Evolutionary conservation across 2,888 invertebrate species (phyloP).

Genomic region (Silvanus unidentatus): DNA sequence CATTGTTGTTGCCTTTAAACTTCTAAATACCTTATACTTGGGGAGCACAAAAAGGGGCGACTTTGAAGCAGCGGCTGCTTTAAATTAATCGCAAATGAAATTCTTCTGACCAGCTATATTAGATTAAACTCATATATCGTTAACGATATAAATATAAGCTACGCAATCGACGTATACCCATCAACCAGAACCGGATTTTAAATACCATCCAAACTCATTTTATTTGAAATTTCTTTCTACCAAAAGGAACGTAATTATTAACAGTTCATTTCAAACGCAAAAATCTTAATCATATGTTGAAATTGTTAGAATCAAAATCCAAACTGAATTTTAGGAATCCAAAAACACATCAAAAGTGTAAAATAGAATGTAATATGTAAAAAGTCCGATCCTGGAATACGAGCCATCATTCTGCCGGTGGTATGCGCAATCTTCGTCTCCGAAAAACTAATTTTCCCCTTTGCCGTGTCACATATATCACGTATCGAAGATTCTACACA

Average conservation of each 20-base stretch:
- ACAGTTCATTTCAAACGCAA: too few relatives aligned
- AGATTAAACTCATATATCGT: slow-evolving; percentile 30
- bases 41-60: slow-evolving; percentile 17
- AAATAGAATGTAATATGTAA: too few relatives aligned
- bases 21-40: slow-evolving; percentile 32
- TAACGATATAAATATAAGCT: slow-evolving; percentile 35
- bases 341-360: too few relatives aligned
- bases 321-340: too few relatives aligned
- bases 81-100: slow-evolving; percentile 44
- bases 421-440: slow-evolving; percentile 3
- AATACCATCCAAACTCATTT: too few relatives aligned
- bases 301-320: too few relatives aligned
- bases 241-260: too few relatives aligned
- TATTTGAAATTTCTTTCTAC: too few relatives aligned
- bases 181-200: slow-evolving; percentile 15
- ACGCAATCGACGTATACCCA: too few relatives aligned
- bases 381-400: too few relatives aligned
- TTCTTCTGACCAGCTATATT: slow-evolving; percentile 35
- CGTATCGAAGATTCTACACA: slow-evolving; percentile 36
- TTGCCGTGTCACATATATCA: slow-evolving; percentile 48
- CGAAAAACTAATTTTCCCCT: slow-evolving; percentile 45
- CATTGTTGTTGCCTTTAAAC: slow-evolving; percentile 32
- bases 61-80: slow-evolving; percentile 34
- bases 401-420: background rate
- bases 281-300: too few relatives aligned